Evolutionary conservation across 2,797 vertebrate species (phyloP), one percentile per base, ranked within the genome.

Genomic region (Discoglossus pictus): DNA sequence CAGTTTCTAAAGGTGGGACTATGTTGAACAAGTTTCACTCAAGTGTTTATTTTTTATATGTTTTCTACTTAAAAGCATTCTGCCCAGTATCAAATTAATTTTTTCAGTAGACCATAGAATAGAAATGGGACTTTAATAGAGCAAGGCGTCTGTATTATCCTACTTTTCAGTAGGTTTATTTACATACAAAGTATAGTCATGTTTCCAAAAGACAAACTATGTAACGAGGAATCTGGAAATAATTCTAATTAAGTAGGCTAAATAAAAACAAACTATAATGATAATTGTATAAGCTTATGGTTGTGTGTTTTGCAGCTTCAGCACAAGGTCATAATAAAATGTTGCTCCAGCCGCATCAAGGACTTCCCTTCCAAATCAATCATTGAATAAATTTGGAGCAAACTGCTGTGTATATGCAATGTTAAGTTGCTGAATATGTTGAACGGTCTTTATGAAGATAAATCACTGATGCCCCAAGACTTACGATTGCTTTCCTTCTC

Each of bases 381-480:
- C 55, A 52, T 44, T 35, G 65, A 7, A 35, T 36, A 20, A 52
- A 52, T 60, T 34, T 43, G 53, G 23, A 50, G 44, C 54, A 59
- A 56, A 59, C 31, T 44, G 56, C 65, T 53, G 47, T 68, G 65
- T 68, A 61, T 53, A 68, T 53, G 56, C 56, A 61, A 68, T 68
- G 48, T 59, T 60, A 61, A 61, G 27, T 38, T 54, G 56, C 56
- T 61, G 65, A 61, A 68, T 68, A 68, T 61, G 65, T 53, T 61
- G 39, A 68, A 53, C 47, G 53, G 34, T 47, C 31, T 68, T 61
- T 68, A 68, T 53, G 48, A 61, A 61, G 65, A 68, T 68, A 61
- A 68, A 68, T 68, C 55, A 46, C 55, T 51, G 36, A 59, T 53
- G 38, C 27, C 5, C 39, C 11, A 34, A 38, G 47, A 52, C 50